Percentiles rank a stretch among this genome's conserved stretches.
These are phyloP conservation scores for Noturus placidus DNA, from an alignment of 2,113 vertebrate species.

Conservation along the genomic window DNA sequence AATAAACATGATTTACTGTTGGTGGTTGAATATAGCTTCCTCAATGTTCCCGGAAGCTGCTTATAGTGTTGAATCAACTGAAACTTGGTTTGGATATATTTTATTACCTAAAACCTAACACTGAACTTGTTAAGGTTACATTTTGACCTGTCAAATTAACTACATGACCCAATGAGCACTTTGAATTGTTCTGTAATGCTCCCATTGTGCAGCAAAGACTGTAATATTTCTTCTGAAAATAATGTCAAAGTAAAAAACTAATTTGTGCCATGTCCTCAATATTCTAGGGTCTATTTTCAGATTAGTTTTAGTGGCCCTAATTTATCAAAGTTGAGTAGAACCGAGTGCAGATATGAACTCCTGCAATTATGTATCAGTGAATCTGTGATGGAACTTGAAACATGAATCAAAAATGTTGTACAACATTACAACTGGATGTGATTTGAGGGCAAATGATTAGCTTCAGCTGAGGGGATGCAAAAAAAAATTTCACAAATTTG, in stretches of 20 bases:
- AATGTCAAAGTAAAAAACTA: neutral
- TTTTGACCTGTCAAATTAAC: neutral
- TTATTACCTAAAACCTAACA: neutral
- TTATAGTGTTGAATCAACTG: neutral
- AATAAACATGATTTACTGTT: neutral
- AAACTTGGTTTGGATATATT: constrained; percentile 2
- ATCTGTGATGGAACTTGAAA: neutral
- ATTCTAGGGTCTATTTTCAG: neutral
- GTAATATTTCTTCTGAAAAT: neutral
- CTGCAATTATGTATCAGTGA: neutral
- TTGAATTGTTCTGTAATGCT: neutral
- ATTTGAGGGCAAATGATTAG: neutral
- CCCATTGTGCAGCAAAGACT: neutral
- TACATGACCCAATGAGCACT: neutral
- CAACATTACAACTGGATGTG: neutral
- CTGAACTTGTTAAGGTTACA: neutral
- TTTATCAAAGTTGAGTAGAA: neutral
- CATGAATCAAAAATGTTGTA: neutral
- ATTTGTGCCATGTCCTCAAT: neutral
- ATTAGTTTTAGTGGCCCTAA: neutral
- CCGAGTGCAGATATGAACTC: neutral
- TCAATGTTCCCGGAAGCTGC: neutral
- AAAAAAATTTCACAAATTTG: neutral
- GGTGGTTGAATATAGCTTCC: neutral
- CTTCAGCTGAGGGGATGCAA: neutral